Conservation (phyloP, 2,797 vertebrate genomes). For the Botia almorhae region DNA sequence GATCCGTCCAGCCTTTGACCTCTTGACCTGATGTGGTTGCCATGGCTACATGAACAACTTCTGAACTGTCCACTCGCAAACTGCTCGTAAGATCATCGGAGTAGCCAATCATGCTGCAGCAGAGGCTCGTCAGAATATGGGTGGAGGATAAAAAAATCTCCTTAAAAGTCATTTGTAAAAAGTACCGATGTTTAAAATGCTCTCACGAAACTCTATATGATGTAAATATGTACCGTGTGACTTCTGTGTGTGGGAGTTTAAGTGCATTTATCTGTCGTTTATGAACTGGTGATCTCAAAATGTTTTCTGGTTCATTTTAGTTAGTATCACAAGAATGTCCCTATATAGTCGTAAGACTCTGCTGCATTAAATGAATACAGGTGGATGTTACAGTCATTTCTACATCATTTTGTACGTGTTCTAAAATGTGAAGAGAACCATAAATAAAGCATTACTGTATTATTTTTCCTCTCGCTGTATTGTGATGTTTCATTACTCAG, state of each 20-base stretch:
- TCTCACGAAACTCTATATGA: constrained; percentile 75
- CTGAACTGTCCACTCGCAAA: constrained; percentile 32
- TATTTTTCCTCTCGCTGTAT: constrained; percentile 82
- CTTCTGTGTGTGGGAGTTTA: constrained; percentile 65
- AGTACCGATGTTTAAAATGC: constrained; percentile 76
- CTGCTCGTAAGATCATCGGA: constrained; percentile 5
- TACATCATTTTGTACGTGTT: constrained; percentile 86
- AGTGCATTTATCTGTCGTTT: constrained; percentile 62
- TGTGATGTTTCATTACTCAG: constrained; percentile 76
- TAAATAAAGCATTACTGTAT: constrained; percentile 87
- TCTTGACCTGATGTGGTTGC: constrained; percentile 18
- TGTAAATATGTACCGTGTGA: constrained; percentile 72
- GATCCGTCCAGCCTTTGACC: constrained; percentile 23
- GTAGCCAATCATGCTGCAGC: constrained; percentile 3
- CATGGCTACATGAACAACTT: constrained; percentile 18
- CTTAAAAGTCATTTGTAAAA: constrained; percentile 47
- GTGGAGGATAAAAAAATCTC: constrained; percentile 55
- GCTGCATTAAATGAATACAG: constrained; percentile 76
- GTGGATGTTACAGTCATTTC: constrained; percentile 83
- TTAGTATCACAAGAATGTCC: constrained; percentile 58
- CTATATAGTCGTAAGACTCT: constrained; percentile 69
- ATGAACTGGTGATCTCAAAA: constrained; percentile 68
- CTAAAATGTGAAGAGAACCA: constrained; percentile 80
- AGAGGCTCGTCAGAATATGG: constrained; percentile 25
- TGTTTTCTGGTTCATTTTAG: constrained; percentile 66